phyloP scores from a whole-genome alignment of 1,140 invertebrate genomes.

The Hyles vespertilio region DNA sequence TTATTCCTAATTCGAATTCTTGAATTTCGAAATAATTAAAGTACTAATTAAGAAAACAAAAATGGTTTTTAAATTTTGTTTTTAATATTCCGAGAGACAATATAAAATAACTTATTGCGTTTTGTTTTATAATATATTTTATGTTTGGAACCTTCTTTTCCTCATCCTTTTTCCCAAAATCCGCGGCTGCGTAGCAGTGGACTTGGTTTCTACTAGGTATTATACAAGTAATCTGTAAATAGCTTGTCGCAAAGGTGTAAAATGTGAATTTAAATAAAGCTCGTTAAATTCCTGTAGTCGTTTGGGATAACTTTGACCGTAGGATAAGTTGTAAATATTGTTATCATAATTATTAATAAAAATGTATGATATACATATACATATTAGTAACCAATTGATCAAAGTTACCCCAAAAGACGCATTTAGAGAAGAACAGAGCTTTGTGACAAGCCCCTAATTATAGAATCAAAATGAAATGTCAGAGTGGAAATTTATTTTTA shows the following conservation, averaged over 20 bases:
- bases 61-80: too few species aligned
- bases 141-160: not conserved
- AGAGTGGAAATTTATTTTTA: conserved; percentile 32
- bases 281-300: too few species aligned
- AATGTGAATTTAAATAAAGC: conserved; percentile 23
- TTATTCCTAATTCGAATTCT: too few species aligned
- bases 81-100: too few species aligned
- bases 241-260: conserved; percentile 70
- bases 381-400: too few species aligned
- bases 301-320: not conserved
- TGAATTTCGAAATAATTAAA: too few species aligned
- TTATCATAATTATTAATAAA: not conserved
- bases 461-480: conserved; percentile 31
- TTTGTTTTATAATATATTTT: conserved; percentile 12
- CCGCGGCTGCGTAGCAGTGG: conserved; percentile 70
- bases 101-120: conserved; percentile 6
- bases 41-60: too few species aligned
- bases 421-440: conserved; percentile 26
- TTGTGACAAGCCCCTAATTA: conserved; percentile 58
- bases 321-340: not conserved
- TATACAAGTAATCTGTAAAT: conserved; percentile 38
- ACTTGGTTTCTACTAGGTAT: conserved; percentile 71
- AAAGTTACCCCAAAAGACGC: too few species aligned
- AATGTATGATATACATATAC: too few species aligned
- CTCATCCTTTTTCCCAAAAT: conserved; percentile 9